Evolutionary conservation across 2,113 vertebrate genomes (phyloP).

Genomic region (Dascyllus trimaculatus): DNA sequence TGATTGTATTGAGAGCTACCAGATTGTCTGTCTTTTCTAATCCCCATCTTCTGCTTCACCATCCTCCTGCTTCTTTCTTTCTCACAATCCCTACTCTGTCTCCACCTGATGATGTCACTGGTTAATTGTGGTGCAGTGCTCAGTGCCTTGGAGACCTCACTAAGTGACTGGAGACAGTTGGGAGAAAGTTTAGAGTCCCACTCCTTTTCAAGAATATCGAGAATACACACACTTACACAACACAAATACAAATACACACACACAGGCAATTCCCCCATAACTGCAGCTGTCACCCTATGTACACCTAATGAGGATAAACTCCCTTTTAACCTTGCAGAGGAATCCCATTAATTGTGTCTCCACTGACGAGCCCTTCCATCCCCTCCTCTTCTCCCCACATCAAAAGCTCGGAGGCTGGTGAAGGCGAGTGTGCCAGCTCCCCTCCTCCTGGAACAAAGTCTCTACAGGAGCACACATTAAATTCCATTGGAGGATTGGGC

Average conservation of each 20-base stretch:
- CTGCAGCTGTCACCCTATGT: slow-evolving; percentile 65
- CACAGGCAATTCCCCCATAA: too few species aligned
- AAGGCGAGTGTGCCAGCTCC: not conserved
- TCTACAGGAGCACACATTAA: slow-evolving; percentile 60
- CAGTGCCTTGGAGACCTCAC: slow-evolving; percentile 52
- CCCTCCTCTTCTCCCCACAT: slow-evolving; percentile 49
- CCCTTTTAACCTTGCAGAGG: slow-evolving; percentile 76
- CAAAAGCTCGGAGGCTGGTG: slow-evolving; percentile 41
- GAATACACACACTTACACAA: slow-evolving; percentile 17
- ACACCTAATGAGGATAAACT: slow-evolving; percentile 82
- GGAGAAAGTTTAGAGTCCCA: slow-evolving; percentile 42
- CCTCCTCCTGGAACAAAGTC: slow-evolving; percentile 48
- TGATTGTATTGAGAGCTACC: slow-evolving; percentile 43
- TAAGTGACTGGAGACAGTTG: slow-evolving; percentile 48
- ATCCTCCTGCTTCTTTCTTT: slow-evolving; percentile 7
- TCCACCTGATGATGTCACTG: slow-evolving; percentile 30
- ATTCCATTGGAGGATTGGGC: slow-evolving; percentile 17
- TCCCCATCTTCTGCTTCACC: slow-evolving; percentile 1
- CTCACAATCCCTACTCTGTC: not conserved
- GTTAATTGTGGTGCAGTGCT: slow-evolving; percentile 61
- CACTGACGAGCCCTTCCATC: slow-evolving; percentile 56
- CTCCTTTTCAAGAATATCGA: slow-evolving; percentile 5
- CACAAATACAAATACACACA: too few species aligned
- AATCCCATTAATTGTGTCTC: slow-evolving; percentile 70
- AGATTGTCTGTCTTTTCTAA: slow-evolving; percentile 58